Base-by-base conservation (phyloP, 2,797 vertebrate genomes). In the Sebastes diaconus region DNA sequence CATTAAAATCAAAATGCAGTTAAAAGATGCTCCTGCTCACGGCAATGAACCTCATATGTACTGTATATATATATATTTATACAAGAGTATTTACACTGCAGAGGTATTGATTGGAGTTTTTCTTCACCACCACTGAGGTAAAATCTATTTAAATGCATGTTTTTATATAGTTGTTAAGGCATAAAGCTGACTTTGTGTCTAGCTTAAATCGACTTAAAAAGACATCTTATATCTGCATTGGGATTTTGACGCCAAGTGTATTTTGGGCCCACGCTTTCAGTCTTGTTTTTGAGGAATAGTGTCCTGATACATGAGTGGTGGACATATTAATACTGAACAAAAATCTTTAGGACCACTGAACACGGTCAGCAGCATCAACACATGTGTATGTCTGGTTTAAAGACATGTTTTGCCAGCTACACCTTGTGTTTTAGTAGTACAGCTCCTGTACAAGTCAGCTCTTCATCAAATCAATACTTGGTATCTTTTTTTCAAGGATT, bases 281-380 rank as follows among this genome's bases (percentile, higher is more conserved):
- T 80, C 25, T 55, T 65, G 32, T 66, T 61, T 60, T 36, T 71
- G 25, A 61, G 42, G 6, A 84, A 68, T 32, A 52, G 36, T 18
- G 8, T 78, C 55, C 69, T 58, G 55, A 83, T 71, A 79, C 24
- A 83, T 79, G 50, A 77, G 59, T 59, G 63, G 20, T 58, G 55
- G 22, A 84, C 73, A 82, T 77, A 76, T 77, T 87, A 94, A 94
- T 88, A 93, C 93, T 94, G 84, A 91, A 68, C 57, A 75, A 69
- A 83, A 82, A 88, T 77, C 72, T 90, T 87, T 59, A 75, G 70
- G 58, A 67, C 36, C 16, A 65, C 58, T 84, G 84, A 90, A 84
- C 60, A 86, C 72, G 83, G 63, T 68, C 67, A 92, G 90, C 90
- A 93, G 86, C 88, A 88, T 89, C 58, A 80, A 77, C 81, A 71